Conservation (phyloP, 2,888 invertebrate genomes). For the Scelioninae gen. 1 region DNA sequence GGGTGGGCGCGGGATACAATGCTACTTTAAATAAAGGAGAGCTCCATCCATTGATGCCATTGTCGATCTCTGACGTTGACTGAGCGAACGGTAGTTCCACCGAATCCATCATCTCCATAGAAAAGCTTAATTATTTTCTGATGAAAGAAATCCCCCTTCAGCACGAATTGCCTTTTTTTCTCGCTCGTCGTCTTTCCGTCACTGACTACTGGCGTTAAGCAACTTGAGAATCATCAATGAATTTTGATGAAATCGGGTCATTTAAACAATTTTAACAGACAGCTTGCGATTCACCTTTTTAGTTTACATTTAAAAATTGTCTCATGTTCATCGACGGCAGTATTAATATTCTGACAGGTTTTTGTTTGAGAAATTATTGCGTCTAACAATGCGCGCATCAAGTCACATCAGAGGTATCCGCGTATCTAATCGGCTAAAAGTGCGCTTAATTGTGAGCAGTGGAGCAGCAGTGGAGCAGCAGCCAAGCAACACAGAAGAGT, state of each 20-base stretch:
- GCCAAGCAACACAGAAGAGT: too few species aligned
- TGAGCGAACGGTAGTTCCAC: slow-evolving; percentile 81
- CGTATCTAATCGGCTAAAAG: too few species aligned
- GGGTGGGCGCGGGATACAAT: slow-evolving; percentile 80
- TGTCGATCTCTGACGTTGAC: slow-evolving; percentile 84
- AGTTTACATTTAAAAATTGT: too few species aligned
- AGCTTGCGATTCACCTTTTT: too few species aligned
- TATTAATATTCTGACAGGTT: too few species aligned
- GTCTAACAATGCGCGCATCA: too few species aligned
- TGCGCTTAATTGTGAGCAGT: too few species aligned
- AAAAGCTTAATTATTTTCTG: slow-evolving; percentile 85
- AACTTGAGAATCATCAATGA: slow-evolving; percentile 11
- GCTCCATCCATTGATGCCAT: slow-evolving; percentile 84
- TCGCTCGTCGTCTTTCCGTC: too few species aligned
- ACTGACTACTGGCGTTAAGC: slow-evolving; percentile 33
- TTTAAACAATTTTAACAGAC: background rate
- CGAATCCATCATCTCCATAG: slow-evolving; percentile 84
- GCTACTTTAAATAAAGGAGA: slow-evolving; percentile 85
- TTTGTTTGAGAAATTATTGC: too few species aligned
- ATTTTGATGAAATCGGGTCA: slow-evolving; percentile 5
- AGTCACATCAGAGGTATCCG: too few species aligned
- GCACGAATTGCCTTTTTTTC: slow-evolving; percentile 73
- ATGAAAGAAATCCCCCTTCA: slow-evolving; percentile 81
- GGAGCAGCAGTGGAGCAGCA: too few species aligned
- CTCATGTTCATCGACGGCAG: too few species aligned